Evolutionary conservation across 2,888 invertebrate genomes (phyloP), one percentile per base, ranked within the genome.

Genomic region (Campoplex capitator): DNA sequence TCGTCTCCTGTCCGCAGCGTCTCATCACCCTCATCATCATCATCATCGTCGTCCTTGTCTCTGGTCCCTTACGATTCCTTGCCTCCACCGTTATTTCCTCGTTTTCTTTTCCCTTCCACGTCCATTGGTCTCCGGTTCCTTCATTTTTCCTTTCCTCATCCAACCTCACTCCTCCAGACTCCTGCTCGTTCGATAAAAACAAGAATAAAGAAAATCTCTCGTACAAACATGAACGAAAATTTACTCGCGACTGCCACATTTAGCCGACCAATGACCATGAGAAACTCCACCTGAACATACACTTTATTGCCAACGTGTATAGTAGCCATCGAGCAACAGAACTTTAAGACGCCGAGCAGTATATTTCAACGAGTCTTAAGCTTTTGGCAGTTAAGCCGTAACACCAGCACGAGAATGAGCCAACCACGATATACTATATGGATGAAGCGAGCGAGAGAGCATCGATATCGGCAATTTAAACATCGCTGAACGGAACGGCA

Each of bases 281-380:
- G 85, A 62, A 76, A 82, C 84, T 86, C 82, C 89, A 91, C 90
- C 89, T 89, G 91, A 82, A 84, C 82, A 83, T 85, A 87, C 87
- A 90, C 90, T 91, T 91, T 91, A 91, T 91, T 89, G 86, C 86
- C 86, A 88, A 23, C 8, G 48, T 71, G 88, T 88, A 23, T 23
- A 89, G 84, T 87, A 85, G 42, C 71, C 54, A 23, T 48, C 48
- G n/a, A 51, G 23, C 45, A 74, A 68, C 68, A 68, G 76, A 77
- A 76, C 73, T 62, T 68, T 73, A 67, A 18, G 78, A 79, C 86
- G 84, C 80, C 87, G 80, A 84, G 75, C 70, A 51, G 51, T 67
- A 76, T 78, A 76, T 78, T 68, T 79, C 87, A 83, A 67, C 74
- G 85, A 58, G 74, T 84, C 75, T 68, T 73, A 73, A 45, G 84